A percentile compares a stretch with the other conserved stretches of the same genome.
phyloP scores from a whole-genome alignment of 2,797 vertebrate species.

The Vultur gryphus region DNA sequence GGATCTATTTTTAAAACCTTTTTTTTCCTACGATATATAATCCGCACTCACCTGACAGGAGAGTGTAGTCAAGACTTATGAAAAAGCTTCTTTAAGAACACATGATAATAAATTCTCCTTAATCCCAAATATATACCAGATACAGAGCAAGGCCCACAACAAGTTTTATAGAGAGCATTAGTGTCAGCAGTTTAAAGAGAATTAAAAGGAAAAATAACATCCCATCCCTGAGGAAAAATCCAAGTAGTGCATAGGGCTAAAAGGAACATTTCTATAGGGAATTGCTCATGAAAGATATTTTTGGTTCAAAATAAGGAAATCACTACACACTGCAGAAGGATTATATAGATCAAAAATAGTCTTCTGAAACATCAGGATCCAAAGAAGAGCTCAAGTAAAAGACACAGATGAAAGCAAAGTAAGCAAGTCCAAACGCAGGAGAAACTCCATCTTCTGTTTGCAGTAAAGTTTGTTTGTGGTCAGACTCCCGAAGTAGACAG shows the following conservation, averaged over 20 bases:
- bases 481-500: background rate
- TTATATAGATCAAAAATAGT: constrained; percentile 28
- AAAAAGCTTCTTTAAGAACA: constrained; percentile 47
- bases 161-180: constrained; percentile 43
- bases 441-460: background rate
- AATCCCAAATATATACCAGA: background rate
- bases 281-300: constrained; percentile 33
- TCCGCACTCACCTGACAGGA: constrained; percentile 44
- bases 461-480: background rate
- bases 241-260: background rate
- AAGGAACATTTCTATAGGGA: constrained; percentile 11
- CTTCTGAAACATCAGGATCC: background rate
- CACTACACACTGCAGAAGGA: background rate
- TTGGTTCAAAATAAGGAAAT: constrained; percentile 42
- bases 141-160: background rate
- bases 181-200: constrained; percentile 46
- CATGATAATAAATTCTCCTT: constrained; percentile 32
- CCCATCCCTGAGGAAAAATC: constrained; percentile 7
- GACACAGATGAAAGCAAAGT: background rate
- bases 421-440: background rate
- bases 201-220: constrained; percentile 43
- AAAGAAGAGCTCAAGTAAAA: background rate
- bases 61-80: background rate
- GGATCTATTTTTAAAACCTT: constrained; percentile 19
- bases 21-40: background rate